Conservation (phyloP, 2,888 invertebrate genomes). For the Alsophila aescularia region DNA sequence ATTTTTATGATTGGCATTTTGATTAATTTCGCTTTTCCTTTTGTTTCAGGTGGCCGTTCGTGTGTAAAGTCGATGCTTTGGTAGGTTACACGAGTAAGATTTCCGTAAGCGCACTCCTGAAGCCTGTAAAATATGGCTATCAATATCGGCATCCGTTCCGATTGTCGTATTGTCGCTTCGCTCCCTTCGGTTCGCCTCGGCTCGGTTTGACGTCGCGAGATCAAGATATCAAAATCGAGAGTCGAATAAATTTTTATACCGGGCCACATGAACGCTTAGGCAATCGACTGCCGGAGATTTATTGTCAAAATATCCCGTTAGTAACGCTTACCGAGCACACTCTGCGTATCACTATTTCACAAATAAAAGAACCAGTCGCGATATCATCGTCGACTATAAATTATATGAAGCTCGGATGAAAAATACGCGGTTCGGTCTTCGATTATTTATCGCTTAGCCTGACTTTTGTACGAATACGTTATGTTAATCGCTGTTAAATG, state of each 20-base stretch:
- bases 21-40: slow-evolving; percentile 85
- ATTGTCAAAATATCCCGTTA: slow-evolving; percentile 84
- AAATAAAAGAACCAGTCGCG: slow-evolving; percentile 84
- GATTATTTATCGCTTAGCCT: slow-evolving; percentile 77
- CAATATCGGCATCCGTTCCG: slow-evolving; percentile 33
- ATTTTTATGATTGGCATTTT: slow-evolving; percentile 78
- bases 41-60: slow-evolving; percentile 84
- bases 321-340: slow-evolving; percentile 83
- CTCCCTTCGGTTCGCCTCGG: slow-evolving; percentile 34
- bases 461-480: slow-evolving; percentile 74
- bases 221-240: slow-evolving; percentile 78
- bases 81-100: slow-evolving; percentile 59
- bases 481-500: slow-evolving; percentile 62
- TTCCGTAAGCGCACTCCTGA: slow-evolving; percentile 36
- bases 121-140: slow-evolving; percentile 29
- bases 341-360: slow-evolving; percentile 83
- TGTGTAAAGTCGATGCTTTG: slow-evolving; percentile 69
- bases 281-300: slow-evolving; percentile 82
- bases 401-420: slow-evolving; percentile 80
- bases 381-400: slow-evolving; percentile 83
- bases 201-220: slow-evolving; percentile 64
- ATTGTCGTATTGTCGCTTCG: slow-evolving; percentile 51
- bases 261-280: slow-evolving; percentile 82
- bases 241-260: slow-evolving; percentile 78
- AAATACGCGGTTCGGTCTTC: slow-evolving; percentile 79